Base-by-base conservation (phyloP, 1,140 invertebrate genomes). In the Diuraphis noxia region DNA sequence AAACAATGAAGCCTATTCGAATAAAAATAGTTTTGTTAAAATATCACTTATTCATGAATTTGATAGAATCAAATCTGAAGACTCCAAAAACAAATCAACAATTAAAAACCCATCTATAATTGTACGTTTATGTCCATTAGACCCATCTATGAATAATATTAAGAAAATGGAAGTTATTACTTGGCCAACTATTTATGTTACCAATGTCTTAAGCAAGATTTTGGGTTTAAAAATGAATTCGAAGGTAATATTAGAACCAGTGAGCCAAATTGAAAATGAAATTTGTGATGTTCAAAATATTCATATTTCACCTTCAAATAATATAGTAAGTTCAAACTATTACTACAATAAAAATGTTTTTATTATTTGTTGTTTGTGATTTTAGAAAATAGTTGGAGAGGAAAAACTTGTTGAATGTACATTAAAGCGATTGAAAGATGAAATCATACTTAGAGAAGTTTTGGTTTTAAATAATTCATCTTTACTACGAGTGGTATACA, bases 121-220 rank as follows among this genome's bases (percentile, higher is more conserved):
- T 13, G 5, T 91, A 91, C n/a, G 77, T 17, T 82, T 91, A 7
- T 91, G 89, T 91, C 77, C 77, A 30, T 49, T 91, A 23, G 72
- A 49, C 38, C 13, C 30, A 82, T 46, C 17, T 52, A 91, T 91
- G 89, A 82, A 38, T 81, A 91, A 56, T 52, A 46, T 81, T 82
- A 43, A 91, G 8, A 82, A 91, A 52, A 52, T 91, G 72, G 77
- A 91, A 81, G 6, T 17, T 82, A 81, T 91, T 9, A 30, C 19
- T 38, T 91, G 89, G 89, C 89, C 89, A 38, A 91, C 89, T 52
- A 52, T 81, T 81, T 91, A 91, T 81, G 25, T 91, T 21, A 91
- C 89, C 1, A 91, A 81, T 3, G 36, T n/a, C 25, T 49, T 91
- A 49, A 52, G 43, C 38, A 82, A 82, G n/a, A 38, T 81, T 9